Conservation (phyloP, 2,797 vertebrate genomes). For the Moxostoma hubbsi region DNA sequence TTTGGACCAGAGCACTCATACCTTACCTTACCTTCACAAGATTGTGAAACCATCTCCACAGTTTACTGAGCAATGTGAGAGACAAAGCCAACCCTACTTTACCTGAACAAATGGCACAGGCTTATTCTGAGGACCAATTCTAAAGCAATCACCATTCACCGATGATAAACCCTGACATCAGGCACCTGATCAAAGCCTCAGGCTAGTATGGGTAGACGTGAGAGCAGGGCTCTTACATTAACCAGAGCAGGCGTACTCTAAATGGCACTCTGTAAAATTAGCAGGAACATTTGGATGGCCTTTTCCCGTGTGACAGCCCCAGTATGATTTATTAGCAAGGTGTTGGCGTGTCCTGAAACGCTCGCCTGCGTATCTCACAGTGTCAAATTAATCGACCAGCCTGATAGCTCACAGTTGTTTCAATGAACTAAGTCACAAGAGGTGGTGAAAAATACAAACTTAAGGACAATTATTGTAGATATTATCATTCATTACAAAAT, state of each 20-base stretch:
- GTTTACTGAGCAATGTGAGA: not conserved
- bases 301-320: conserved; percentile 32
- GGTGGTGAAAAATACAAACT: conserved; percentile 18
- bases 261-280: conserved; percentile 34
- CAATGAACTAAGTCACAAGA: conserved; percentile 31
- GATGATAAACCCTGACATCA: conserved; percentile 33
- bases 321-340: conserved; percentile 51
- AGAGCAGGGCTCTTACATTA: not conserved
- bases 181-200: conserved; percentile 35
- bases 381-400: conserved; percentile 23
- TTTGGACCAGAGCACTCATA: no score
- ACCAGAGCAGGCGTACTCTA: not conserved
- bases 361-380: conserved; percentile 12
- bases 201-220: conserved; percentile 9
- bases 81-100: conserved; percentile 1
- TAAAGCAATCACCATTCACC: conserved; percentile 13
- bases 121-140: not conserved
- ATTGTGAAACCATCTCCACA: not conserved
- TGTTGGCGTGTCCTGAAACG: not conserved
- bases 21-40: not conserved
- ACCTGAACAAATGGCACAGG: conserved; percentile 30
- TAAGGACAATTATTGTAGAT: not conserved
- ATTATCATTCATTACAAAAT: not conserved
- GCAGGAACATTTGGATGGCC: conserved; percentile 39
- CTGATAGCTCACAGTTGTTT: conserved; percentile 37